Evolutionary conservation across 1,140 invertebrate species (phyloP).

Genomic region (Drosophila sechellia): DNA sequence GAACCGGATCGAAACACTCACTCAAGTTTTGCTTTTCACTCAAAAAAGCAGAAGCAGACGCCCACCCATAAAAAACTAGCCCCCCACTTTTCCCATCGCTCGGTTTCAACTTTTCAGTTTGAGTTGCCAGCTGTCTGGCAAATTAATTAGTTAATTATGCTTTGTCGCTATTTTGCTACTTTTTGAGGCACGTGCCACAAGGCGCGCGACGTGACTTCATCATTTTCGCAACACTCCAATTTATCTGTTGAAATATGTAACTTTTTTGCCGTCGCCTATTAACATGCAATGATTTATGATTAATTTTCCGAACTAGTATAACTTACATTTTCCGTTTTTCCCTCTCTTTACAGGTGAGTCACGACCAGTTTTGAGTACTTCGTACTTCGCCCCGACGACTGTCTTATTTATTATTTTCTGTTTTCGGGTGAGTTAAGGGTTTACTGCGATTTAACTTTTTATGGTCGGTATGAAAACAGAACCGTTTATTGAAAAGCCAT

Average conservation of each 20-base stretch:
- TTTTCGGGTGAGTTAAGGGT: constrained; percentile 29
- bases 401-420: constrained; percentile 11
- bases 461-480: constrained; percentile 11
- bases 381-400: constrained; percentile 12
- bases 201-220: constrained; percentile 59
- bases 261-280: constrained; percentile 46
- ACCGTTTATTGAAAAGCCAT: constrained; percentile 36
- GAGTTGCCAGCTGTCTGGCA: constrained; percentile 34
- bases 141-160: constrained; percentile 78
- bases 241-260: constrained; percentile 32
- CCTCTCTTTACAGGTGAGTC: constrained; percentile 49
- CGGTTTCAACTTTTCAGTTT: constrained; percentile 42
- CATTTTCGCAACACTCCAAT: constrained; percentile 46
- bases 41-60: background rate
- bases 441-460: constrained; percentile 22
- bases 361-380: constrained; percentile 20
- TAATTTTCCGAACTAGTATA: constrained; percentile 5
- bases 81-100: constrained; percentile 3
- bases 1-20: constrained; percentile 26
- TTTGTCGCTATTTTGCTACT: constrained; percentile 43
- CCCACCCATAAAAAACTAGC: constrained; percentile 6
- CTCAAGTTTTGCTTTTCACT: constrained; percentile 18
- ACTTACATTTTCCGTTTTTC: constrained; percentile 7
- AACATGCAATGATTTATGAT: constrained; percentile 45
- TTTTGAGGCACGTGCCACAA: constrained; percentile 52